Base-by-base conservation (phyloP, 37 sponge, comb jelly and placozoan species). In the Halichondria panicea region DNA sequence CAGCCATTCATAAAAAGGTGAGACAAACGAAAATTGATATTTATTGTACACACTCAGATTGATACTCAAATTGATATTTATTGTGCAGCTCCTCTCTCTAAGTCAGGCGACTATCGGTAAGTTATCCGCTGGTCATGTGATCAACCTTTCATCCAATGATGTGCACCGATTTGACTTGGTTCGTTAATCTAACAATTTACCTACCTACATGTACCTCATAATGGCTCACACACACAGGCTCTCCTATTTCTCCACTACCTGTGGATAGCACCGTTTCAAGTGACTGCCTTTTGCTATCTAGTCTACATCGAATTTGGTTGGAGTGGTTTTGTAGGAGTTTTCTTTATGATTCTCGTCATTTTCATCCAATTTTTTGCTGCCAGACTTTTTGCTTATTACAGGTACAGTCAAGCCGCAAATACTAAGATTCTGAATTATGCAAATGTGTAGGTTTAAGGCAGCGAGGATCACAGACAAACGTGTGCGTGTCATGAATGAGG, bases 91-190 rank as follows among this genome's bases (percentile, higher is more conserved):
- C 9, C 62, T 92, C 7, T 36, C 9, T 22, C 62, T 92, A 32
- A 83, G 72, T 79, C 84, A 83, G 48, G 60, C 46, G 8, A 76
- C 84, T 28, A 53, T 92, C 28, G 71, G 76, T 22, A 30, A 70
- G 70, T 32, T 82, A 2, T 65, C 92, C 39, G 74, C 59, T 46
- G 92, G 92, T 30, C 83, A 82, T 68, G 59, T 92, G 11, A 65
- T 92, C 34, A 92, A 92, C 60, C 76, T 92, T 4, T 88, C 84
- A 2, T 83, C 88, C 32, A 87, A 79, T 76, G 92, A 92, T 79
- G 88, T 92, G 19, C 92, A 87, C 76, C 33, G 84, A 32, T 74
- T 92, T 75, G 92, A 92, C 22, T 35, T 59, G 68, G 92, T 91
- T 18, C 42, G 79, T 15, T 15, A 48, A n/a, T n/a, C n/a, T n/a